Evolutionary conservation across 2,888 invertebrate species (phyloP).

Genomic region (Hypsopygia costalis): DNA sequence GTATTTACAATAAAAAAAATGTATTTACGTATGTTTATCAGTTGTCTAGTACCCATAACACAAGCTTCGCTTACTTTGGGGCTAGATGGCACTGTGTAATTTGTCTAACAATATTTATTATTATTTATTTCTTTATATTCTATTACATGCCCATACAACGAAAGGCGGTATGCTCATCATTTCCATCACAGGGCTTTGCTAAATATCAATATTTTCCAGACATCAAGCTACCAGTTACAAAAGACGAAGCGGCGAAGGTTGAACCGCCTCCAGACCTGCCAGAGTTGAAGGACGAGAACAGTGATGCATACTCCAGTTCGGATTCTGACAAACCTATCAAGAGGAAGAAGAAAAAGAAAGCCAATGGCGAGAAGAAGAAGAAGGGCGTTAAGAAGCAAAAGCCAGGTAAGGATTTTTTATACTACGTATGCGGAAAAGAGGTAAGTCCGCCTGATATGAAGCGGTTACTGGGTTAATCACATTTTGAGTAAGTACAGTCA

Average conservation of each 20-base stretch:
- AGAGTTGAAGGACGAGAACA: slow-evolving; percentile 27
- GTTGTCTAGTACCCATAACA: no score
- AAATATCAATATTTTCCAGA: slow-evolving; percentile 28
- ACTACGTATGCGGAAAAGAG: not conserved
- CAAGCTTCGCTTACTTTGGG: no score
- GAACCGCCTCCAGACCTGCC: slow-evolving; percentile 14
- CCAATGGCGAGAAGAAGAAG: slow-evolving; percentile 35
- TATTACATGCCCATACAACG: no score
- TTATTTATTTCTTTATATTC: no score
- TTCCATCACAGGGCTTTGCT: no score
- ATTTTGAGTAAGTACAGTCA: no score
- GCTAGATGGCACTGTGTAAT: no score
- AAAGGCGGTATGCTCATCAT: no score
- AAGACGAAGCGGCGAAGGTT: slow-evolving; percentile 32
- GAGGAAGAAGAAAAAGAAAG: slow-evolving; percentile 40
- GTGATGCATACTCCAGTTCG: slow-evolving; percentile 51
- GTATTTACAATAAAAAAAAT: no score
- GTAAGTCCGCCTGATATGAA: not conserved
- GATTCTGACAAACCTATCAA: slow-evolving; percentile 64
- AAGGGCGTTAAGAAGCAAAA: slow-evolving; percentile 42
- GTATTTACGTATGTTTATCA: no score
- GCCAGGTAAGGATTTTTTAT: slow-evolving; percentile 17
- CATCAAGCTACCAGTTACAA: slow-evolving; percentile 32
- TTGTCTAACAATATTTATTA: no score
- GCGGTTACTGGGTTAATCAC: no score